Percentiles rank a stretch among this genome's conserved stretches.
Evolutionary conservation across 1,140 invertebrate species (phyloP).

Genomic region (Lucilia cuprina): DNA sequence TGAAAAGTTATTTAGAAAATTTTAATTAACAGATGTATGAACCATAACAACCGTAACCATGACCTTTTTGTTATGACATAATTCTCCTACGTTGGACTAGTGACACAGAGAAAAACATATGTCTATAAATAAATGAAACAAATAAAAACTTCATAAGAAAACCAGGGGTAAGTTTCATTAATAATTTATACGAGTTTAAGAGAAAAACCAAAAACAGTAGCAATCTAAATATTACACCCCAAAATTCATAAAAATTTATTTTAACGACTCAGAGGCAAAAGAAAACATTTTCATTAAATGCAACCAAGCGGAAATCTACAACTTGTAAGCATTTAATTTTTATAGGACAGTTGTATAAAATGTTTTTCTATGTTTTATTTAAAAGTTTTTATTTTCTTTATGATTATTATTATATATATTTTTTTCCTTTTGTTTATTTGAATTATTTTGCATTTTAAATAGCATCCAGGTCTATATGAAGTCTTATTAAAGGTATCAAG

Average conservation of each 20-base stretch:
- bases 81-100: too few species aligned
- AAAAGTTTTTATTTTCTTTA: too few species aligned
- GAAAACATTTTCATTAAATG: background rate
- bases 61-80: background rate
- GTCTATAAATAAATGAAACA: too few species aligned
- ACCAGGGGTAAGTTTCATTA: background rate
- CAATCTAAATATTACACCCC: background rate
- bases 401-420: background rate
- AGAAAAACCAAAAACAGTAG: background rate
- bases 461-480: too few species aligned
- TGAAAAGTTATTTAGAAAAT: background rate
- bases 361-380: background rate
- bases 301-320: background rate
- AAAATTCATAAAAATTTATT: too few species aligned
- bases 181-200: background rate
- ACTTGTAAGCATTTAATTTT: background rate
- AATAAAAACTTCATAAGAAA: background rate
- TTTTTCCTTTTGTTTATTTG: background rate
- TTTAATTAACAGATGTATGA: background rate
- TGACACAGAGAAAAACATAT: too few species aligned
- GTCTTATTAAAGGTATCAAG: background rate
- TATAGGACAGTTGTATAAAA: background rate
- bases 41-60: background rate
- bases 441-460: background rate
- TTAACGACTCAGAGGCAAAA: background rate